These are phyloP conservation scores for Stenopsyche tienmushanensis DNA, from an alignment of 1,140 invertebrate genomes.

Conservation along the genomic window DNA sequence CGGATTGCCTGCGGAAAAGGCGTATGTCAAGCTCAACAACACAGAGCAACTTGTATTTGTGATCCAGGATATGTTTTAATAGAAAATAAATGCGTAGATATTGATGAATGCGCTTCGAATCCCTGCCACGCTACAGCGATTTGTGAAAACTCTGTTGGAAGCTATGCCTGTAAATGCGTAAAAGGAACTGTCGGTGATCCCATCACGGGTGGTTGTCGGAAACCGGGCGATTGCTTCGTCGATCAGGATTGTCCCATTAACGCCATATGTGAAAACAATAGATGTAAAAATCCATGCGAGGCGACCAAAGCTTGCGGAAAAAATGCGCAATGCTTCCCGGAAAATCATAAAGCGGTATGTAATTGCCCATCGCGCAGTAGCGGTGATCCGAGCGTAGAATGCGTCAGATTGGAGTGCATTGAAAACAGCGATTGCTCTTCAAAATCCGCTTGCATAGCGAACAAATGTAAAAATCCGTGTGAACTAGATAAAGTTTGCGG, in stretches of 20 bases:
- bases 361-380: constrained; percentile 73
- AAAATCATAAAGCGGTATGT: constrained; percentile 70
- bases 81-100: constrained; percentile 72
- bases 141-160: constrained; percentile 76
- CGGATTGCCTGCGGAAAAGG: constrained; percentile 72
- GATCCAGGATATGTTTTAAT: constrained; percentile 68
- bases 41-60: constrained; percentile 73
- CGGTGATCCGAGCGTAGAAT: constrained; percentile 72
- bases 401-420: constrained; percentile 72
- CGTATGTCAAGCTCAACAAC: constrained; percentile 67
- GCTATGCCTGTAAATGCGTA: constrained; percentile 72
- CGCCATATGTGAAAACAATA: constrained; percentile 74
- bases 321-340: constrained; percentile 71
- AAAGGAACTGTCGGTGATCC: constrained; percentile 81
- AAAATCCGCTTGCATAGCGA: constrained; percentile 73
- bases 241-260: constrained; percentile 77
- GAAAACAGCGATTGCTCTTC: constrained; percentile 74
- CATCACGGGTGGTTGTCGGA: constrained; percentile 63
- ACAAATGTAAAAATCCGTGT: constrained; percentile 80
- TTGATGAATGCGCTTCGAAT: constrained; percentile 74
- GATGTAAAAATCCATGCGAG: constrained; percentile 80
- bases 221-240: constrained; percentile 77
- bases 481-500: constrained; percentile 79
- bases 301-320: constrained; percentile 65
- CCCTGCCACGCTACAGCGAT: constrained; percentile 78